Evolutionary conservation across 2,888 invertebrate genomes (phyloP), one percentile per base, ranked within the genome.

Genomic region (Dichetophora obliterata): DNA sequence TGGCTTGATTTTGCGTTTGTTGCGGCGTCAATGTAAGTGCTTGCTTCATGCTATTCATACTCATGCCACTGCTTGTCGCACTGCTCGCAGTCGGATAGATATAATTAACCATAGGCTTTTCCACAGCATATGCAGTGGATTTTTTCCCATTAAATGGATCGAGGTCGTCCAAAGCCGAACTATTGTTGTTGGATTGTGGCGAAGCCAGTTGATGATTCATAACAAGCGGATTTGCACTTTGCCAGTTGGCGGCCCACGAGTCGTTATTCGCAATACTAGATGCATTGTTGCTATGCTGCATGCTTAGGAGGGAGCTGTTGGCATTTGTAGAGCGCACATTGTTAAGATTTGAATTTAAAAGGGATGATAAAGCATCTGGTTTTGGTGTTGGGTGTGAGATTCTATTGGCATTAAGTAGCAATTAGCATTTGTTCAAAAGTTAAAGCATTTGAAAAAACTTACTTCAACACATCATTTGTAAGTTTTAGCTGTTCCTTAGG

Each of bases 191-290:
- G 16, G 75, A 66, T n/a, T 82, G 85, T 2, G 88, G 84, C 3
- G 85, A 83, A 24, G 85, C 81, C 31, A 88, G 79, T 77, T 86
- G 86, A 81, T 86, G 84, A 82, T 88, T 88, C 84, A 87, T 83
- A 9, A 87, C 87, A 43, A 87, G 77, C 0, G 87, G 87, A 84
- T 87, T 87, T 11, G 86, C 80, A 79, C 87, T 86, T 59, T 86
- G 87, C 87, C 85, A 85, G 16, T 63, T 76, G 75, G 79, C 80
- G 68, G 80, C 37, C 80, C 81, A 82, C 37, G 75, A 74, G 54
- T 79, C 77, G 57, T 74, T 80, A 57, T 54, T 70, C 24, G 19
- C 80, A 80, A 5, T 80, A 19, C 52, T 66, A 3, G 77, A 65
- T 0, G 72, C 11, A 50, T 54, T 31, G n/a, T 70, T 69, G 22